Conservation (phyloP, 30 jellyfish, hydroid and myxozoan species). For the Hydractinia symbiolongicarpus region DNA sequence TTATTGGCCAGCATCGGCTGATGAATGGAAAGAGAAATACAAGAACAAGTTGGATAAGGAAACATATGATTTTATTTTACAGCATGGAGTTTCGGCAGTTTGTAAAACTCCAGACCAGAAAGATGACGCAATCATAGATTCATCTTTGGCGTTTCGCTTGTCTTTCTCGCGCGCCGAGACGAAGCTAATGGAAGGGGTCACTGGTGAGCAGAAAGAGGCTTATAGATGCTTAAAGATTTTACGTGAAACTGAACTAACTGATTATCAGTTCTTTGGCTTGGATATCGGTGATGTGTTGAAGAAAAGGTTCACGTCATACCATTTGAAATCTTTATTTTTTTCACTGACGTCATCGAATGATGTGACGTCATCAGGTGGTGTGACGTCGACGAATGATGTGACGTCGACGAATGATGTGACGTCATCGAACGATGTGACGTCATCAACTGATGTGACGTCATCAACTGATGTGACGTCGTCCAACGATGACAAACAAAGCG, state of each 20-base stretch:
- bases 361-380: no score
- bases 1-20: constrained; percentile 10
- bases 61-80: background rate
- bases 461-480: no score
- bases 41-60: background rate
- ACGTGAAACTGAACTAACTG: background rate
- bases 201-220: background rate
- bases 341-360: background rate
- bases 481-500: background rate
- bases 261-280: background rate
- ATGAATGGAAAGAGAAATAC: constrained; percentile 17
- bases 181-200: background rate
- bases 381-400: no score
- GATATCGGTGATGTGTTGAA: background rate
- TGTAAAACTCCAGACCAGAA: constrained; percentile 7
- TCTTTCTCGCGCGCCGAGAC: constrained; percentile 1
- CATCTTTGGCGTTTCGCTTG: background rate
- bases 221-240: background rate
- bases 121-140: background rate
- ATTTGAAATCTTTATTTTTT: background rate
- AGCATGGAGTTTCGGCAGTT: constrained; percentile 8
- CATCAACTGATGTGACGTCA: no score
- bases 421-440: no score
- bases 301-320: constrained; percentile 9
- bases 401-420: no score